phyloP scores from a whole-genome alignment of 1,140 invertebrate species.

The Sweltsa coloradensis region DNA sequence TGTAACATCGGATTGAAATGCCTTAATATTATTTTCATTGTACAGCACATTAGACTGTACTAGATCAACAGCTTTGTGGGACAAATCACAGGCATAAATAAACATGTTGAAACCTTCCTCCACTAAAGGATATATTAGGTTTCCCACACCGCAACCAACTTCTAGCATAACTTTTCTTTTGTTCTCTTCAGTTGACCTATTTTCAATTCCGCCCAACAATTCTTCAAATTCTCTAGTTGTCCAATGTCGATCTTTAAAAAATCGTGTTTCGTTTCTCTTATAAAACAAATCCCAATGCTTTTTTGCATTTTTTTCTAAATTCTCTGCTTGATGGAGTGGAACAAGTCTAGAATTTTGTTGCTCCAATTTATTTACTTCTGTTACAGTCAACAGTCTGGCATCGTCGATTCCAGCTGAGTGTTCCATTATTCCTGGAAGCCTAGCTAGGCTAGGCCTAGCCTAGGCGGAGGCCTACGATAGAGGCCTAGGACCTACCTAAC shows the following conservation, averaged over 20 bases:
- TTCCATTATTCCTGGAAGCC: too few species aligned
- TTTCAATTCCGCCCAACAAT: conserved; percentile 35
- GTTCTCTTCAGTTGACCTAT: conserved; percentile 21
- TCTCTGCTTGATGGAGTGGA: conserved; percentile 59
- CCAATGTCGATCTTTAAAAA: conserved; percentile 98
- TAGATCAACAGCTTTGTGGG: conserved; percentile 77
- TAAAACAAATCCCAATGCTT: conserved; percentile 98
- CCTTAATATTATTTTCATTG: conserved; percentile 47
- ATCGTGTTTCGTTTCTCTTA: conserved; percentile 79
- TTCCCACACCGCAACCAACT: conserved; percentile 95
- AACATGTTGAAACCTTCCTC: conserved; percentile 58
- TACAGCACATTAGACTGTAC: conserved; percentile 58
- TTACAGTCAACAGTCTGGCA: conserved; percentile 40
- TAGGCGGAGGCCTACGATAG: too few species aligned
- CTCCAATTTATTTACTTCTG: conserved; percentile 44
- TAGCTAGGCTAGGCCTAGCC: too few species aligned
- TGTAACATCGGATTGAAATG: conserved; percentile 65
- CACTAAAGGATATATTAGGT: conserved; percentile 87
- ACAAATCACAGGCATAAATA: conserved; percentile 92
- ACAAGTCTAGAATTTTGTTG: conserved; percentile 60
- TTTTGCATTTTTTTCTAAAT: conserved; percentile 75
- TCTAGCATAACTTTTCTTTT: conserved; percentile 50
- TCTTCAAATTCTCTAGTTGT: conserved; percentile 89
- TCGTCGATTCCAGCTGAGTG: too few species aligned
- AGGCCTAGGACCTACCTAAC: too few species aligned